Conservation (phyloP, 2,888 invertebrate genomes). For the Diachrysia chrysitis region DNA sequence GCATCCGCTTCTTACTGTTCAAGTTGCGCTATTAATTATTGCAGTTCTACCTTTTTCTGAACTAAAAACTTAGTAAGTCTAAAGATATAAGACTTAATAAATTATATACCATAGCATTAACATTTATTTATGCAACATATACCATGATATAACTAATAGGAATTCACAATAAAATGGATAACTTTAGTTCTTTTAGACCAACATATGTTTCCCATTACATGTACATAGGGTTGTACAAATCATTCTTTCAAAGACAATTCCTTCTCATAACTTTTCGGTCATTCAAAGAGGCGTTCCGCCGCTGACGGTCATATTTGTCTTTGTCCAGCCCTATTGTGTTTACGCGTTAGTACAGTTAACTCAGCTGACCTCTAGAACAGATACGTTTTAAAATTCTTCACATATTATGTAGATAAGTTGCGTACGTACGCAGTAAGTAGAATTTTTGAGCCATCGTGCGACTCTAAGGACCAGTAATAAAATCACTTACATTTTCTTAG, state of each 20-base stretch:
- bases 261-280: slow-evolving; percentile 41
- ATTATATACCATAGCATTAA: no score
- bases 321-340: slow-evolving; percentile 59
- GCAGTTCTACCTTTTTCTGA: not conserved
- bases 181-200: slow-evolving; percentile 21
- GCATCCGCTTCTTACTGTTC: not conserved
- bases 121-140: not conserved
- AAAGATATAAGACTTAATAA: not conserved
- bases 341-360: slow-evolving; percentile 51
- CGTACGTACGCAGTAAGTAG: slow-evolving; percentile 20
- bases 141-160: not conserved
- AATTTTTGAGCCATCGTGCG: not conserved
- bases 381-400: slow-evolving; percentile 44
- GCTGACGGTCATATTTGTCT: slow-evolving; percentile 55
- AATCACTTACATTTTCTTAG: no score
- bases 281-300: slow-evolving; percentile 43
- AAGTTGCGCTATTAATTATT: not conserved
- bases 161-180: not conserved
- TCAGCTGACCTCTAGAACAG: slow-evolving; percentile 48
- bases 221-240: slow-evolving; percentile 50
- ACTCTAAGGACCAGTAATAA: not conserved
- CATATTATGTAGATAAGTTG: slow-evolving; percentile 38
- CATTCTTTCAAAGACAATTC: slow-evolving; percentile 48
- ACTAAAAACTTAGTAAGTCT: not conserved
- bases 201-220: slow-evolving; percentile 35